A percentile compares a stretch with the other conserved stretches of the same genome.
phyloP scores from a whole-genome alignment of 2,888 invertebrate genomes.

The Agrypnus murinus region DNA sequence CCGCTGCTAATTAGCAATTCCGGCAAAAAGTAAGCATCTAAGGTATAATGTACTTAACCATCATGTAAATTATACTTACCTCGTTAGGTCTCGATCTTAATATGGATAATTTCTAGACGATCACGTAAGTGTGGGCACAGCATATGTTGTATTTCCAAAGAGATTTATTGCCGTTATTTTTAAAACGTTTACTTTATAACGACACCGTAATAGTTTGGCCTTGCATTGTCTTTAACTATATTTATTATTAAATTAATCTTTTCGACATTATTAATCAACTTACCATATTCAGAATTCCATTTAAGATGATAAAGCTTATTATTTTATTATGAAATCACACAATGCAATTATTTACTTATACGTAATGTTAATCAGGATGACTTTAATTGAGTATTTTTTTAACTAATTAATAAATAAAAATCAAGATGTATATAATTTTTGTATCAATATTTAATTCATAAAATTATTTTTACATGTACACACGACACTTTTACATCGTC shows the following conservation, averaged over 20 bases:
- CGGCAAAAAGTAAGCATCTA: no score
- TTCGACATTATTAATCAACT: background rate
- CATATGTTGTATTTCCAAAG: constrained; percentile 21
- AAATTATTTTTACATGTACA: constrained; percentile 70
- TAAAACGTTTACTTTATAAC: constrained; percentile 29
- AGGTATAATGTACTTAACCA: no score
- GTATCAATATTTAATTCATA: constrained; percentile 70
- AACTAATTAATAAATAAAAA: constrained; percentile 15
- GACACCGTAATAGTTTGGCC: constrained; percentile 40
- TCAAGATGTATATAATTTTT: constrained; percentile 41
- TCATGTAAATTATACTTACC: constrained; percentile 11
- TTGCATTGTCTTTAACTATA: constrained; percentile 42
- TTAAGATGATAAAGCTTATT: no score
- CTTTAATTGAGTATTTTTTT: no score
- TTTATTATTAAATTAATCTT: constrained; percentile 34
- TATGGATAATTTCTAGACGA: constrained; percentile 29
- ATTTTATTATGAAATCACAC: constrained; percentile 5
- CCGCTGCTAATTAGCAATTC: no score
- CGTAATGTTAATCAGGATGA: no score
- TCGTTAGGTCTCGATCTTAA: constrained; percentile 20
- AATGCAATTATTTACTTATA: background rate
- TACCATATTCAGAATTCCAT: no score
- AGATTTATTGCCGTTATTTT: constrained; percentile 35
- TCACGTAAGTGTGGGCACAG: constrained; percentile 37
- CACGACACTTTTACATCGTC: constrained; percentile 63